Evolutionary conservation across 2,797 vertebrate genomes (phyloP), one percentile per base, ranked within the genome.

Genomic region (Sebastes elongatus): DNA sequence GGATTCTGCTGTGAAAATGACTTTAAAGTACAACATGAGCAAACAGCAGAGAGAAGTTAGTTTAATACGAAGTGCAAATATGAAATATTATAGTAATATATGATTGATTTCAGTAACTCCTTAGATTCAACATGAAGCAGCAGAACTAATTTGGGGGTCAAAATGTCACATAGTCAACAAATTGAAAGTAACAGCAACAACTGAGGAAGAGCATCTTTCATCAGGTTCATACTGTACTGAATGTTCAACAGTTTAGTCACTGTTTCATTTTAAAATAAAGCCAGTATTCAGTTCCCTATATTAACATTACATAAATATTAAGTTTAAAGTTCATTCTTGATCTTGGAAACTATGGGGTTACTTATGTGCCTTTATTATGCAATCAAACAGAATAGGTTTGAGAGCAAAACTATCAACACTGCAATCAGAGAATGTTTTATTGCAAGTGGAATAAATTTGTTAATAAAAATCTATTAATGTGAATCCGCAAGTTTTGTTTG

Each of bases 81-180:
- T 23, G 3, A 49, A 22, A 33, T 13, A n/a, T 2, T 27, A 3
- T 6, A 22, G 10, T 38, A 10, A 49, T n/a, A 4, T 49, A 20
- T 6, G 7, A 25, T 23, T 23, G 8, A 23, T 49, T 33, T 32
- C 0, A 32, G 7, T 32, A 1, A 6, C 35, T 64, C 46, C 2
- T 25, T 25, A 22, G 25, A 2, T 53, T 53, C n/a, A 49, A 32
- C 55, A 30, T 2, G 35, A 0, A 38, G 35, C 0, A 38, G 63
- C 23, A 20, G 16, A 65, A 46, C 18, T 27, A 10, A 28, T 8
- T n/a, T 52, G 13, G 8, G 6, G 10, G 10, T 61, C 33, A 42
- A 14, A 42, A 59, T 60, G 11, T 32, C 10, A 33, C 8, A n/a
- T 13, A 2, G 20, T 32, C 10, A 16, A 18, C 14, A 56, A 35